phyloP scores from a whole-genome alignment of 2,113 vertebrate species.

The Brachypodius melanocephalos region DNA sequence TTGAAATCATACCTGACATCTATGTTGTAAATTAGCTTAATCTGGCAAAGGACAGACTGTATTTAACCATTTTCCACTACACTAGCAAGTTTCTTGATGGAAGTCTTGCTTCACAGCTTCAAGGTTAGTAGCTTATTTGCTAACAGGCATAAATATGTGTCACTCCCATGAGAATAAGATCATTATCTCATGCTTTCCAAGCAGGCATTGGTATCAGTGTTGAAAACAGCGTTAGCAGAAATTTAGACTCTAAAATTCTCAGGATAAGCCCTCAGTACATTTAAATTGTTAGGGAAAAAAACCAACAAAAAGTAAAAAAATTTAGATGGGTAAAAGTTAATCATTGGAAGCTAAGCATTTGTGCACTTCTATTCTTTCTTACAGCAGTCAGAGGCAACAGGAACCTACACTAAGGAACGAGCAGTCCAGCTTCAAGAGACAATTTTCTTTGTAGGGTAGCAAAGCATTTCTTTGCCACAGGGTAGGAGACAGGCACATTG shows the following conservation, averaged over 20 bases:
- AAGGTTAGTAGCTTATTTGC: conserved; percentile 68
- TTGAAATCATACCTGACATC: not conserved
- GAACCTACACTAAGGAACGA: conserved; percentile 60
- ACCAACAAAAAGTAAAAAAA: conserved; percentile 63
- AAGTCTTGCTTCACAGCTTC: conserved; percentile 48
- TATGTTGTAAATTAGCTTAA: not conserved
- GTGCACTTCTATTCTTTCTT: conserved; percentile 81
- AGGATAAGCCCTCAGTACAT: conserved; percentile 73
- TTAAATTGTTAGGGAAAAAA: conserved; percentile 65
- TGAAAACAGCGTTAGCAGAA: conserved; percentile 74
- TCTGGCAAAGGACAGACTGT: not conserved
- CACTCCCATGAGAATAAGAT: conserved; percentile 77
- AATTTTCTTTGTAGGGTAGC: conserved; percentile 22
- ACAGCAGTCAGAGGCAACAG: conserved; percentile 77
- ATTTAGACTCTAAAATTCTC: conserved; percentile 71
- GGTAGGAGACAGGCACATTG: not conserved
- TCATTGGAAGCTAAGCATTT: conserved; percentile 80
- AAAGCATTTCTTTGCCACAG: not conserved
- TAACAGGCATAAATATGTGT: conserved; percentile 79
- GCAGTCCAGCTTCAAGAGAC: conserved; percentile 20
- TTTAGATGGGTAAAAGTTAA: conserved; percentile 79
- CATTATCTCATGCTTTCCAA: conserved; percentile 80
- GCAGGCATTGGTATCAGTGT: conserved; percentile 78
- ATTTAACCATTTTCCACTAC: conserved; percentile 13
- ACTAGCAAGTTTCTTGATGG: conserved; percentile 14